Percentiles rank a stretch among this genome's conserved stretches.
These are phyloP conservation scores for Limnothrissa miodon DNA, from an alignment of 2,113 vertebrate species.

Conservation along the genomic window DNA sequence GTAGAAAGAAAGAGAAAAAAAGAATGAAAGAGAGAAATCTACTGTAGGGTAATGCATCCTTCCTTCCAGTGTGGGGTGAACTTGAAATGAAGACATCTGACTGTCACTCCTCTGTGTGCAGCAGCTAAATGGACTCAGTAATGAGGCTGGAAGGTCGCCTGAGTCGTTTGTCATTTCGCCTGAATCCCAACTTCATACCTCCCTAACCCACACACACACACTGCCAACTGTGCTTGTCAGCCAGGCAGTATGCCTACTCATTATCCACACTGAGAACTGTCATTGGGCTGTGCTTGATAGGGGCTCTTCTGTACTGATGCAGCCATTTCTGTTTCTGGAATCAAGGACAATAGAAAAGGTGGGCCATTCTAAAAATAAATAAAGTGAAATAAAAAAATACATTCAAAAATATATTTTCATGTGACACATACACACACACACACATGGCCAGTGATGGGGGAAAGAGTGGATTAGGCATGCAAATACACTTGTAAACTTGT, in stretches of 20 bases:
- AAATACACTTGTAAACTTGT: too few species aligned
- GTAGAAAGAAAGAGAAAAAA: background rate
- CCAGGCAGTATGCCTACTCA: too few species aligned
- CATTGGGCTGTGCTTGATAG: too few species aligned
- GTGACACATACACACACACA: background rate
- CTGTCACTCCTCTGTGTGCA: background rate
- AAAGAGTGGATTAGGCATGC: too few species aligned
- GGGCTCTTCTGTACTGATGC: too few species aligned
- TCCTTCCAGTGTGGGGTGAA: background rate
- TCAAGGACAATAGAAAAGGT: too few species aligned
- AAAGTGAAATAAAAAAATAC: background rate
- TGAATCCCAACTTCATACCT: background rate
- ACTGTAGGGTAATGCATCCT: background rate
- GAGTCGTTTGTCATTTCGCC: background rate
- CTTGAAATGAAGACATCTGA: background rate
- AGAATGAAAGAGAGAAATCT: background rate
- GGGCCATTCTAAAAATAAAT: too few species aligned
- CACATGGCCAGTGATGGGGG: background rate
- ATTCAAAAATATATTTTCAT: background rate
- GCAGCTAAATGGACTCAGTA: background rate
- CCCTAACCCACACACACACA: background rate
- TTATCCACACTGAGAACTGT: too few species aligned
- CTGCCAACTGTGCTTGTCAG: background rate
- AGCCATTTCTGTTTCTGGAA: too few species aligned
- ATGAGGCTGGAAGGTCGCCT: background rate